phyloP scores from a whole-genome alignment of 2,113 vertebrate genomes.

The Ploceus nigricollis region DNA sequence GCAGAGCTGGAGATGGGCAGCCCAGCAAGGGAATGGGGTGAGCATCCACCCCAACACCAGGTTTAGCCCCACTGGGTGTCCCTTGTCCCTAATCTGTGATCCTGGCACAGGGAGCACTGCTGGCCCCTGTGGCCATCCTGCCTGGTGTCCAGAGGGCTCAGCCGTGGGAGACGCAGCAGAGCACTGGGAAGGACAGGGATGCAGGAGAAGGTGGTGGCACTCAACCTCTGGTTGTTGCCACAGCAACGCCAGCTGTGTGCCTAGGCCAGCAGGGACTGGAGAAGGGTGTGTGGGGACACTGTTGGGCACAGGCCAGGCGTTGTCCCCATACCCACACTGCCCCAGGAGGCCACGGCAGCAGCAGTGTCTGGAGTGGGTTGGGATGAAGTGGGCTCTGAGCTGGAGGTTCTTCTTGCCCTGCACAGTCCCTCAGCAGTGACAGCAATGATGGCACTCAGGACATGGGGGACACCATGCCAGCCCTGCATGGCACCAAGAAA shows the following conservation, averaged over 20 bases:
- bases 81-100: not conserved
- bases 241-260: not conserved
- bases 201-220: not conserved
- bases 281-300: not conserved
- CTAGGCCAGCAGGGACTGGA: not conserved
- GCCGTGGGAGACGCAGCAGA: not conserved
- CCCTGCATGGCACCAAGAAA: not conserved
- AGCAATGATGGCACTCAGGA: not conserved
- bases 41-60: not conserved
- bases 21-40: not conserved
- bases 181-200: not conserved
- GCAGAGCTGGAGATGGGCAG: not conserved
- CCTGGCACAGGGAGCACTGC: fast-evolving
- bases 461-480: fast-evolving
- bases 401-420: not conserved
- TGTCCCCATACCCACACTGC: fast-evolving
- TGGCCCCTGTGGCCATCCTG: fast-evolving
- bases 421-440: not conserved
- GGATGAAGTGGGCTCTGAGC: not conserved
- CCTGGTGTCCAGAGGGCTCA: not conserved
- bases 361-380: not conserved
- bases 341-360: fast-evolving
- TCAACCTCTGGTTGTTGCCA: constrained; percentile 15
- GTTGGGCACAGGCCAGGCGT: not conserved
- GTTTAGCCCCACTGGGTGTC: not conserved